A percentile compares a stretch with the other conserved stretches of the same genome.
These are phyloP conservation scores for Gadus macrocephalus DNA, from an alignment of 2,113 vertebrate species.

Conservation along the genomic window DNA sequence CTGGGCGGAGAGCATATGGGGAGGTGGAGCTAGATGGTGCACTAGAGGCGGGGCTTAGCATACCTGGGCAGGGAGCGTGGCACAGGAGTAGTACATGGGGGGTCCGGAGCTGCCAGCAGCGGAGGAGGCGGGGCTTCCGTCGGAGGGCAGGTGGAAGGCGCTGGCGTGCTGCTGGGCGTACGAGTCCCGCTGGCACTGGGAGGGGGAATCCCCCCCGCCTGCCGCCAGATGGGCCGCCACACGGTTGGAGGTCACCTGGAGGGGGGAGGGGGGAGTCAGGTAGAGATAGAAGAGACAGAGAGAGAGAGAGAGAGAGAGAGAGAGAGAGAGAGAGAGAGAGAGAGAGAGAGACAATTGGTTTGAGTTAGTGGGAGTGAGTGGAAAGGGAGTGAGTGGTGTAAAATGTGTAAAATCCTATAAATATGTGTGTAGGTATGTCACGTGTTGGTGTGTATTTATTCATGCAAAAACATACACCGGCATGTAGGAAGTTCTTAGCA, in stretches of 20 bases:
- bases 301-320: not conserved
- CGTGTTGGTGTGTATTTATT: too few relatives aligned
- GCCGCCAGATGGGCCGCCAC: conserved; percentile 79
- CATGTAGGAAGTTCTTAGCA: too few relatives aligned
- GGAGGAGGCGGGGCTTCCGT: conserved; percentile 70
- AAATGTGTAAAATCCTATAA: too few relatives aligned
- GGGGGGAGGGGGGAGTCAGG: not conserved
- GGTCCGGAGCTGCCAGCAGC: conserved; percentile 33
- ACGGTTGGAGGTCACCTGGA: conserved; percentile 80
- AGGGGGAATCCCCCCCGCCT: conserved; percentile 80
- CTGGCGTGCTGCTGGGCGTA: conserved; percentile 85
- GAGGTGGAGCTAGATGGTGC: not conserved
- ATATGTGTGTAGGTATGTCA: too few relatives aligned
- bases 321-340: not conserved
- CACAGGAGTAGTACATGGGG: conserved; percentile 88
- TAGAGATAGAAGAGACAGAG: not conserved
- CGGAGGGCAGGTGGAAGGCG: conserved; percentile 88
- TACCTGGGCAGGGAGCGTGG: conserved; percentile 87
- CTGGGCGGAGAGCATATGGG: not conserved
- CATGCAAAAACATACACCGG: too few relatives aligned
- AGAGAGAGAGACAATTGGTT: not conserved
- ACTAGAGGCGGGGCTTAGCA: conserved; percentile 3
- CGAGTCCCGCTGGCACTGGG: conserved; percentile 79
- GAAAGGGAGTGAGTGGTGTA: too few relatives aligned
- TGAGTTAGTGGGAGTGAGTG: not conserved